Conservation (phyloP, 2,113 vertebrate genomes). For the Scortum barcoo region DNA sequence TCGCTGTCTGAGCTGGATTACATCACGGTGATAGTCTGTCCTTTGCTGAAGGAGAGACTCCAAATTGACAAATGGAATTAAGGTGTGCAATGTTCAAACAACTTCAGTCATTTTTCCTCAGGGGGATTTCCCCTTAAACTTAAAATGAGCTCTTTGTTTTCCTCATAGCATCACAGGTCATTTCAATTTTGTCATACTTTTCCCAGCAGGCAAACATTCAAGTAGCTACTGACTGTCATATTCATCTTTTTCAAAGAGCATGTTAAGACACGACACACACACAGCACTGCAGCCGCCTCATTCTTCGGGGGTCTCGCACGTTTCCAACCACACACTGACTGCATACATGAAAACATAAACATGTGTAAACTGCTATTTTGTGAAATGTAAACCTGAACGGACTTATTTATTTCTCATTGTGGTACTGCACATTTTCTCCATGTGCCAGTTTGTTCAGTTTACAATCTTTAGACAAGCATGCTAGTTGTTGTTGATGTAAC, state of each 20-base stretch:
- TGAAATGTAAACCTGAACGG: neutral
- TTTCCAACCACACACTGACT: neutral
- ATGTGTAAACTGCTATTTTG: slow-evolving; percentile 11
- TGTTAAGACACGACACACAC: slow-evolving; percentile 13
- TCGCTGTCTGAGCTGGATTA: slow-evolving; percentile 5
- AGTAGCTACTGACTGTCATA: neutral
- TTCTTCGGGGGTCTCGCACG: neutral
- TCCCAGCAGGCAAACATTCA: neutral
- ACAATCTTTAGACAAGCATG: slow-evolving; percentile 6
- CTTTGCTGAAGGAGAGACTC: too few relatives aligned
- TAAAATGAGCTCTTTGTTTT: neutral
- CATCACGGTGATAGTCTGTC: too few relatives aligned
- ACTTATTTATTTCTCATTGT: neutral
- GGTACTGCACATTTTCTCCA: slow-evolving; percentile 5
- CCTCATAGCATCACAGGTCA: neutral
- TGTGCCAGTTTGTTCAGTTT: neutral
- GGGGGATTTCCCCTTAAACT: neutral
- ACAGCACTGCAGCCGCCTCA: neutral
- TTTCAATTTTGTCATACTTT: neutral
- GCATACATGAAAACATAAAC: slow-evolving; percentile 6
- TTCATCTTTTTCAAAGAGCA: slow-evolving; percentile 9
- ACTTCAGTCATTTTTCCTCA: neutral
- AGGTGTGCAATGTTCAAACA: neutral
- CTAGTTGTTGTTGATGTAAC: neutral
- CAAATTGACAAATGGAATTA: slow-evolving; percentile 9